Evolutionary conservation across 2,113 vertebrate species (phyloP), one percentile per base, ranked within the genome.

Genomic region (Gymnocephalus cernua): DNA sequence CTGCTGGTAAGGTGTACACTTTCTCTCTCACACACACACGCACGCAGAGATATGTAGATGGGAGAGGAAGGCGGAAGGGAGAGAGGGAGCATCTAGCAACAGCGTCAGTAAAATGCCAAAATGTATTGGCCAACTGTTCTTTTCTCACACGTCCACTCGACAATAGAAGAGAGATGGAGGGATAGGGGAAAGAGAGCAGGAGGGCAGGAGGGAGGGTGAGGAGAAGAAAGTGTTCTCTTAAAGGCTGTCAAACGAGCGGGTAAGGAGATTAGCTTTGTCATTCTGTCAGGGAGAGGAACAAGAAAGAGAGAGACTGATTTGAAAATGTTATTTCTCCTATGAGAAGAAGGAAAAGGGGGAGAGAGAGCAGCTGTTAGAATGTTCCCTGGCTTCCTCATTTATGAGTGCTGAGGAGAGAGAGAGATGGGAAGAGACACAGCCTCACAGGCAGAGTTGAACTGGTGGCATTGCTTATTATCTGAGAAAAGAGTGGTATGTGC

Each of bases 1-100:
- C 92, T 96, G 82, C 94, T 98, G 97, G 98, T 99, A 95, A 98
- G 50, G 58, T 23, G 1, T 1, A 18, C 41, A 59, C 56, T 1
- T 0, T 23, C 54, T 44, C 56, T n/a, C n/a, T n/a, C 27, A 18
- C 0, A 63, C 45, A 66, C 6, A 9, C 66, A 62, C 18, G n/a
- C 51, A 38, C 69, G 50, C 53, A 5, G 50, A 57, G 74, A 57
- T 69, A 58, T 65, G 80, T 21, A 48, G 68, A 80, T 54, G 38
- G n/a, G 45, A 76, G 21, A 71, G 21, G 18, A 47, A 25, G 29
- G 58, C 71, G 63, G 32, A 68, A 62, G 25, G 44, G 29, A 48
- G 64, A 58, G 51, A 51, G 15, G 45, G 10, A 62, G 64, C 79
- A 54, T 79, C 57, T 14, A 11, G 62, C 61, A 72, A 75, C 50